Evolutionary conservation across 2,888 invertebrate genomes (phyloP).

Genomic region (Conops quadrifasciatus): DNA sequence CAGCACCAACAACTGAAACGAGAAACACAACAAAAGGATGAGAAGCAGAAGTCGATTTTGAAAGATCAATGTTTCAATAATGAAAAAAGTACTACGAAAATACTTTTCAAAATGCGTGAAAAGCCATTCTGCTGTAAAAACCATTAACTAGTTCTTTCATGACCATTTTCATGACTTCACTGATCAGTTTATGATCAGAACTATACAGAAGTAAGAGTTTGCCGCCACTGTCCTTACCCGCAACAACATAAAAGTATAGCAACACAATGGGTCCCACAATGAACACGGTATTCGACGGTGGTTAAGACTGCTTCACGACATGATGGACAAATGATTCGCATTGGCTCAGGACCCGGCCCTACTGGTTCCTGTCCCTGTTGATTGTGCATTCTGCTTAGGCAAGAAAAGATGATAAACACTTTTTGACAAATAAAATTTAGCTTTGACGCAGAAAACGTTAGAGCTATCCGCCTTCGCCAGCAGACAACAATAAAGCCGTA

Average conservation of each 20-base stretch:
- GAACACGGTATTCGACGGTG: conserved; percentile 17
- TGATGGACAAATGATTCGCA: conserved; percentile 24
- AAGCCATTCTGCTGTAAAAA: no score
- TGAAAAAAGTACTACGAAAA: no score
- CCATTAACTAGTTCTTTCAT: no score
- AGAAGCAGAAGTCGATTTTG: no score
- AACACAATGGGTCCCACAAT: conserved; percentile 8
- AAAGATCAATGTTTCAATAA: no score
- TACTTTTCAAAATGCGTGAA: no score
- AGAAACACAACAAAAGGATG: conserved; percentile 3
- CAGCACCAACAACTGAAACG: conserved; percentile 30
- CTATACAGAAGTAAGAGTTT: no score
- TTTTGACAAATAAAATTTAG: neutral
- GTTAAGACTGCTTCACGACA: conserved; percentile 23
- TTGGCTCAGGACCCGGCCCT: neutral
- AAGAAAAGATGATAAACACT: neutral
- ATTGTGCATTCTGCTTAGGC: no score
- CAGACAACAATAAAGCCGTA: no score
- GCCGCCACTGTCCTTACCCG: neutral
- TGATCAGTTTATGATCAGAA: no score
- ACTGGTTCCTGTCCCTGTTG: neutral
- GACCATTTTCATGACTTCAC: no score
- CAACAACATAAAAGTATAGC: neutral
- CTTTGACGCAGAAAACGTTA: neutral
- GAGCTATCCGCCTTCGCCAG: neutral